Percentiles rank a stretch among this genome's conserved stretches.
These are phyloP conservation scores for Furcifer pardalis DNA, from an alignment of 2,797 vertebrate species.

Conservation along the genomic window DNA sequence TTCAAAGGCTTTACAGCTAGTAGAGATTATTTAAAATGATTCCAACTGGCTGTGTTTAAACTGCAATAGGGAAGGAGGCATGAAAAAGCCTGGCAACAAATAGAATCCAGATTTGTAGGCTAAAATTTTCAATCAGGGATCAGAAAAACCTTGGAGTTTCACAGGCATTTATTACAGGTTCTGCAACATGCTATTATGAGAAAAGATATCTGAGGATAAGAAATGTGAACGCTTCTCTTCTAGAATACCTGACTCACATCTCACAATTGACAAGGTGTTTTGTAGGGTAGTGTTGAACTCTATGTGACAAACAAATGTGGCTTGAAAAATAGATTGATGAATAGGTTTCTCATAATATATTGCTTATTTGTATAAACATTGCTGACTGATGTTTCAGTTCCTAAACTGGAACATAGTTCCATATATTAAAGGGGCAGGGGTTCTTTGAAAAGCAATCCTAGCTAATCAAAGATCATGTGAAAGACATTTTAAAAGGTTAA, in stretches of 20 bases:
- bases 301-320: background rate
- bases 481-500: background rate
- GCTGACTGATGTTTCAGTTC: background rate
- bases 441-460: background rate
- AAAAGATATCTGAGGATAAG: background rate
- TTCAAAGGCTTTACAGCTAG: slow-evolving; percentile 36
- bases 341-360: background rate
- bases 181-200: background rate
- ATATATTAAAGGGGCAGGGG: background rate
- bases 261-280: background rate
- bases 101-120: slow-evolving; percentile 26
- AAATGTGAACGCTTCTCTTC: background rate
- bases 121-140: background rate
- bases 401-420: too few species aligned
- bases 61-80: background rate
- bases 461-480: background rate
- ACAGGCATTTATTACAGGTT: background rate
- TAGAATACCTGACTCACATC: background rate
- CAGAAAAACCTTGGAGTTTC: background rate
- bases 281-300: background rate
- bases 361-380: background rate
- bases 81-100: background rate
- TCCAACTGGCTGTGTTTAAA: slow-evolving; percentile 23
- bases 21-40: slow-evolving; percentile 26
- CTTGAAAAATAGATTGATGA: background rate